These are phyloP conservation scores for Ephialtes manifestator DNA, from an alignment of 2,888 invertebrate genomes.

Conservation along the genomic window DNA sequence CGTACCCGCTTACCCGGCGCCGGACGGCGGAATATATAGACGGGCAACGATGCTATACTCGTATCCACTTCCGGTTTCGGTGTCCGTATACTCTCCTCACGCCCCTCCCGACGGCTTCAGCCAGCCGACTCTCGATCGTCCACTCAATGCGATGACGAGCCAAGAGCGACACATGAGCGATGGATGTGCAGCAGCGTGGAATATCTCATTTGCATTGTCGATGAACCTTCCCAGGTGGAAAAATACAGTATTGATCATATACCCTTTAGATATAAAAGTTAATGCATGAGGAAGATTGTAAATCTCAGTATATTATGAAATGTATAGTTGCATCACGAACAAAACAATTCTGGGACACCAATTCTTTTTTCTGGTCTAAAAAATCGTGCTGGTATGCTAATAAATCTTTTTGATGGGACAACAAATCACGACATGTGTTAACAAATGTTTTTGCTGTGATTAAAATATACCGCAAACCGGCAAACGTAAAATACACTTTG, in stretches of 20 bases:
- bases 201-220: constrained; percentile 65
- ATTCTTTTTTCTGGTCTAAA: too few relatives aligned
- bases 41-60: constrained; percentile 21
- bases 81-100: constrained; percentile 22
- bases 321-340: too few relatives aligned
- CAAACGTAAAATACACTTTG: too few relatives aligned
- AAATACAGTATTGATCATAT: constrained; percentile 4
- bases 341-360: too few relatives aligned
- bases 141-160: constrained; percentile 68
- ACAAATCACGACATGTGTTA: too few relatives aligned
- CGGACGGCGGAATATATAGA: constrained; percentile 44
- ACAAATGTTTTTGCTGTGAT: too few relatives aligned
- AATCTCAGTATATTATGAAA: too few relatives aligned
- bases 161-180: constrained; percentile 31
- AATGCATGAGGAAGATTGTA: background rate
- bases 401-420: too few relatives aligned
- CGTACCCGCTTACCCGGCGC: constrained; percentile 50
- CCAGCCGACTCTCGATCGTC: constrained; percentile 64
- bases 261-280: background rate
- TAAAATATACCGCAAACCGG: too few relatives aligned
- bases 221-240: constrained; percentile 8
- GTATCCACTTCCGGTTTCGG: constrained; percentile 66
- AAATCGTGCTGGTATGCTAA: too few relatives aligned
- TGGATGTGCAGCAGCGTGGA: constrained; percentile 24
- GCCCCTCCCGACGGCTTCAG: constrained; percentile 40